phyloP scores from a whole-genome alignment of 2,797 vertebrate genomes.

The Cygnus olor region DNA sequence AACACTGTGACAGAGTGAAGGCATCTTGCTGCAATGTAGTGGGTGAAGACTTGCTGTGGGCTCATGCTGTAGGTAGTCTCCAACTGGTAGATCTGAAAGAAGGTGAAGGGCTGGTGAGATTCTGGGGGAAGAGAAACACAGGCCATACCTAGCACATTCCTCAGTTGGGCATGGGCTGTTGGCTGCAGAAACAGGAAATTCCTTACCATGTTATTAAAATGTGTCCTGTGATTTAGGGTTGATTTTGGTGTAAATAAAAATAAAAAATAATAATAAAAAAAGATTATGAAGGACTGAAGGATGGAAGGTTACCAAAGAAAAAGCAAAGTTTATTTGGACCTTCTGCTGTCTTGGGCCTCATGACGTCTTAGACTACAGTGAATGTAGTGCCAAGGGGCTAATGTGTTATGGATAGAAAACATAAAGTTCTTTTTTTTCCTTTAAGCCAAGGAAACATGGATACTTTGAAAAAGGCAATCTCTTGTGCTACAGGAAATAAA shows the following conservation, averaged over 20 bases:
- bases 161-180: not conserved
- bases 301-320: not conserved
- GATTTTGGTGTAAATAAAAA: not conserved
- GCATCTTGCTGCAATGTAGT: not conserved
- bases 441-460: not conserved
- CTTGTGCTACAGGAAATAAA: slow-evolving; percentile 24
- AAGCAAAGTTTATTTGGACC: not conserved
- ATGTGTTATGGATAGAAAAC: not conserved
- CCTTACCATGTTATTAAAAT: not conserved
- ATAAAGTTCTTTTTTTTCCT: not conserved
- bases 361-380: not conserved
- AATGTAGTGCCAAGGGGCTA: not conserved
- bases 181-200: not conserved
- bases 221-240: not conserved
- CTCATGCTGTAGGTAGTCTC: not conserved
- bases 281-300: not conserved
- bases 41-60: not conserved
- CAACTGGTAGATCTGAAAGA: not conserved
- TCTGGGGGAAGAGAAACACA: not conserved
- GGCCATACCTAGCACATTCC: accelerated
- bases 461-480: slow-evolving; percentile 10
- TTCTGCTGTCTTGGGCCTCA: not conserved
- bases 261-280: not conserved
- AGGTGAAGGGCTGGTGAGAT: not conserved
- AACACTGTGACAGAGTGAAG: not conserved